These are phyloP conservation scores for Synergus laeviventris DNA, from an alignment of 2,888 invertebrate species.

Conservation along the genomic window DNA sequence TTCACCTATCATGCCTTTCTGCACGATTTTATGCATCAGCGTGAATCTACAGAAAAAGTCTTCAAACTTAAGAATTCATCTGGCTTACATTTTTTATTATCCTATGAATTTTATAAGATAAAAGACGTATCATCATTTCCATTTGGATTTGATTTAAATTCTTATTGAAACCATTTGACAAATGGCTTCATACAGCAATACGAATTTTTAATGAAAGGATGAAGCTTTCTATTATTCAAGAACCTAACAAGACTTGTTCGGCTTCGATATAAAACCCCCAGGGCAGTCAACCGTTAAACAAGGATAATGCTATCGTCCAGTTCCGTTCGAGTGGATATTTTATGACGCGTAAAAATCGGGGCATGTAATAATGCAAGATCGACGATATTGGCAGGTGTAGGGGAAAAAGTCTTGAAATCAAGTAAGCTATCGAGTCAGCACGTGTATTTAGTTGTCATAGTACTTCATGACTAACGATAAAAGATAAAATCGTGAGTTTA, in stretches of 20 bases:
- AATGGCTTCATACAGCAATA: too few relatives aligned
- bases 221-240: not conserved
- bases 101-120: too few relatives aligned
- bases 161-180: too few relatives aligned
- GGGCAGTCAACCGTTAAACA: not conserved
- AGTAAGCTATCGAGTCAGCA: conserved; percentile 2
- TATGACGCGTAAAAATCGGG: not conserved
- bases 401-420: not conserved
- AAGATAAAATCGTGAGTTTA: not conserved
- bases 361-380: not conserved
- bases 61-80: not conserved
- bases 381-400: not conserved
- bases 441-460: conserved; percentile 2
- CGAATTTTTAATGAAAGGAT: too few relatives aligned
- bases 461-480: conserved; percentile 5
- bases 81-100: not conserved
- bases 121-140: too few relatives aligned
- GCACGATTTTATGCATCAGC: not conserved
- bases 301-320: not conserved
- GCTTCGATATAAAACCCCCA: not conserved
- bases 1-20: not conserved
- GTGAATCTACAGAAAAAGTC: not conserved
- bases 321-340: not conserved
- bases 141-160: too few relatives aligned
- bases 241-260: not conserved